These are phyloP conservation scores for Haemorhous mexicanus DNA, from an alignment of 2,113 vertebrate species.

Conservation along the genomic window DNA sequence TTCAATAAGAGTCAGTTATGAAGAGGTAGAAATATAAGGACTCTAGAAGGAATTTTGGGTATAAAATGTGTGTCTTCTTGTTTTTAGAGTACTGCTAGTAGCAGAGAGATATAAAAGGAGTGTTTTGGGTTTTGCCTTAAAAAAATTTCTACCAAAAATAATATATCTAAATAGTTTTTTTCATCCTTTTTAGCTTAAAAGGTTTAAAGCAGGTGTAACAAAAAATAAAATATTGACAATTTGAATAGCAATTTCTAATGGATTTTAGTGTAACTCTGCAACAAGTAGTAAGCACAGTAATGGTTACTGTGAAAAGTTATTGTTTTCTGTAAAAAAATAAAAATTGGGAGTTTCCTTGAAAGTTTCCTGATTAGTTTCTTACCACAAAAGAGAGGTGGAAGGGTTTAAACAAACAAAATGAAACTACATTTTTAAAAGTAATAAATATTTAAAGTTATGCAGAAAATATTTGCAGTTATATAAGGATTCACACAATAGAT, in stretches of 20 bases:
- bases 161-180: not conserved
- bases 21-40: not conserved
- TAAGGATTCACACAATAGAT: not conserved
- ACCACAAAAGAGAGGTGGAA: not conserved
- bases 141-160: not conserved
- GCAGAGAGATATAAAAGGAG: not conserved
- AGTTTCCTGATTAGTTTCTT: not conserved
- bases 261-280: not conserved
- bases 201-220: not conserved
- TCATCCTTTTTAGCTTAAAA: not conserved
- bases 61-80: not conserved
- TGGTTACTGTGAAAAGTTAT: not conserved
- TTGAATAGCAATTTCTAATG: not conserved
- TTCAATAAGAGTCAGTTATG: not conserved
- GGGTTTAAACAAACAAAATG: not conserved
- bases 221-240: not conserved
- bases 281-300: not conserved
- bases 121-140: not conserved
- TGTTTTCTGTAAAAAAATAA: not conserved
- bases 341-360: not conserved
- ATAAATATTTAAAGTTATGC: not conserved
- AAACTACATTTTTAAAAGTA: not conserved
- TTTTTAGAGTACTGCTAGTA: not conserved
- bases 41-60: not conserved
- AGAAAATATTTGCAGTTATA: not conserved